Evolutionary conservation across 2,797 vertebrate genomes (phyloP), one percentile per base, ranked within the genome.

Genomic region (Myripristis murdjan): DNA sequence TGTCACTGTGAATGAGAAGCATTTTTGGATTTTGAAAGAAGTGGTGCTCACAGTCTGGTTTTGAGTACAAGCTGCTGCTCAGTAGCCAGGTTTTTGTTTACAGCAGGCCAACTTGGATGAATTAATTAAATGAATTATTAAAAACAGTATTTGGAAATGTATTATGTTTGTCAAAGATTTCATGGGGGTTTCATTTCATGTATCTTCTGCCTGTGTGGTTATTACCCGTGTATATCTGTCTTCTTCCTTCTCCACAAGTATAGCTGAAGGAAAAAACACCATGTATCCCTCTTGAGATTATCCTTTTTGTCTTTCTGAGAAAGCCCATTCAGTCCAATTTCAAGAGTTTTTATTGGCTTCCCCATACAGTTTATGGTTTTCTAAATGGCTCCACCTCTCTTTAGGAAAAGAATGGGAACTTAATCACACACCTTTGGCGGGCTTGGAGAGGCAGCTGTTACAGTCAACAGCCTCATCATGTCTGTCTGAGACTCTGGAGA

Each of bases 381-480:
- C 68, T 82, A 79, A 86, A 88, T 77, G 73, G 83, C 85, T 79
- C 51, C 62, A 64, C 72, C 77, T 88, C 82, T 81, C 70, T 76
- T 87, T 76, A 64, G 75, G 55, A 79, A 85, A 85, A 88, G 78
- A 90, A 91, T 83, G 70, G 74, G 75, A 82, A 85, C 88, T 87
- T 89, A 90, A 93, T 91, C 89, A 85, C 80, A 79, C 70, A 88
- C 84, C 78, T 89, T 87, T 85, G 80, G 74, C 51, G 20, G 79
- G 64, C 69, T 78, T 66, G 77, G 81, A 41, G 24, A 85, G 72
- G 82, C 88, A 89, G 86, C 84, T 84, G 81, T 86, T 87, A 88
- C 85, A 88, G 89, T 86, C 86, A 85, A 87, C 84, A 88, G 81
- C 76, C 84, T 85, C 85, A 90, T 90, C 86, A 83, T 85, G 79